Evolutionary conservation across 2,888 invertebrate species (phyloP).

Genomic region (Lycia hirtaria): DNA sequence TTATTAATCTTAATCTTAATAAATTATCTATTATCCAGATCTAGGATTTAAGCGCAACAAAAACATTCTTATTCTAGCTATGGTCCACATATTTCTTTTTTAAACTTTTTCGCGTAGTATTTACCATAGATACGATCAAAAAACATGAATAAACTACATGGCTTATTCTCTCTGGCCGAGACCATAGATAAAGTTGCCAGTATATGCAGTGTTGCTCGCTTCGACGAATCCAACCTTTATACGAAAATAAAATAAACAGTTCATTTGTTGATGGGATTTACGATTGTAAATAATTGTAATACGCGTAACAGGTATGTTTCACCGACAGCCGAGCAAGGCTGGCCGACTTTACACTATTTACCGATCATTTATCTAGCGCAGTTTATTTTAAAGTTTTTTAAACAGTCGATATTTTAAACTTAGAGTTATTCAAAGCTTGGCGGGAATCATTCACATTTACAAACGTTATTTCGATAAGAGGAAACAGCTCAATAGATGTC

Average conservation of each 20-base stretch:
- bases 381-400: constrained; percentile 24
- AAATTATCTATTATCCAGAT: too few relatives aligned
- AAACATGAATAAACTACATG: too few relatives aligned
- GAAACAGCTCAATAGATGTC: neutral
- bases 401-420: constrained; percentile 23
- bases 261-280: constrained; percentile 67
- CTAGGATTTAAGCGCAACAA: too few relatives aligned
- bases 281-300: constrained; percentile 73
- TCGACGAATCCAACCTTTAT: constrained; percentile 37
- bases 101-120: too few relatives aligned
- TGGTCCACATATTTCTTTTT: too few relatives aligned
- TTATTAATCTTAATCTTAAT: too few relatives aligned
- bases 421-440: constrained; percentile 24
- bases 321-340: constrained; percentile 53
- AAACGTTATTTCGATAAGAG: constrained; percentile 20
- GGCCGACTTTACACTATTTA: constrained; percentile 41
- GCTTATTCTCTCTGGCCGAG: too few relatives aligned
- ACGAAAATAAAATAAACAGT: constrained; percentile 66
- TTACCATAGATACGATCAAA: too few relatives aligned
- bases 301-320: constrained; percentile 52
- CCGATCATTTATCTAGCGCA: constrained; percentile 48
- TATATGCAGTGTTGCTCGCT: constrained; percentile 1
- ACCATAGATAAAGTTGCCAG: neutral
- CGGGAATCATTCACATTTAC: constrained; percentile 27
- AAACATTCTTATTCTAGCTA: too few relatives aligned